These are phyloP conservation scores for Rattus rattus DNA, from an alignment of 2,113 vertebrate species.

Conservation along the genomic window DNA sequence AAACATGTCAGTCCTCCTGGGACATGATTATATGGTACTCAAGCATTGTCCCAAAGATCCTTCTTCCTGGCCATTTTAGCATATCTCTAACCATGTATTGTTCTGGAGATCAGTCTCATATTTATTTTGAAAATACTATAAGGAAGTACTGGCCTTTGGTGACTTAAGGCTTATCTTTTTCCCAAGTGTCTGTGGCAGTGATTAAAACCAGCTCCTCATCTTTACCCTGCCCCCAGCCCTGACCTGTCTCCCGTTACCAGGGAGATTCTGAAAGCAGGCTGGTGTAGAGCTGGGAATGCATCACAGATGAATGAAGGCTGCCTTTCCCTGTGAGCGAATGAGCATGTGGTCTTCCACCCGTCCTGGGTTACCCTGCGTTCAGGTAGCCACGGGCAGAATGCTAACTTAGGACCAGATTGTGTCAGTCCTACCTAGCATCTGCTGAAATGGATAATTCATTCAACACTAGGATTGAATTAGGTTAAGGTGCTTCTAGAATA, in stretches of 20 bases:
- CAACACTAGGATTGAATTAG: constrained; percentile 28
- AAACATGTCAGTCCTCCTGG: constrained; percentile 33
- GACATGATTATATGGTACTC: constrained; percentile 35
- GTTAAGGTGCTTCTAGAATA: constrained; percentile 6
- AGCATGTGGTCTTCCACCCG: background rate
- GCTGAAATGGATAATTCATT: constrained; percentile 29
- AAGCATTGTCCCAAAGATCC: constrained; percentile 1
- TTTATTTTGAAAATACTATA: constrained; percentile 77
- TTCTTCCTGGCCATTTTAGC: constrained; percentile 29
- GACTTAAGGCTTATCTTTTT: constrained; percentile 69
- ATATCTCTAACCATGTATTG: constrained; percentile 41
- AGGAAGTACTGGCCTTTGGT: constrained; percentile 67
- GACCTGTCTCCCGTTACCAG: background rate
- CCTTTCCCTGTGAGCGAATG: background rate
- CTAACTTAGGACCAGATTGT: constrained; percentile 38
- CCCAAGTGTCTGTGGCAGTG: constrained; percentile 39
- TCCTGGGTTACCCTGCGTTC: background rate
- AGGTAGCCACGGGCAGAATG: background rate
- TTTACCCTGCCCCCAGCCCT: background rate
- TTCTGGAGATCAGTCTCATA: constrained; percentile 40
- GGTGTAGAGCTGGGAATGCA: background rate
- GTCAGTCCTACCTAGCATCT: background rate
- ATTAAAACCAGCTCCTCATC: constrained; percentile 34
- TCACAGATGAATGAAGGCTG: background rate
- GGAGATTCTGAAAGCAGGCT: background rate